Base-by-base conservation (phyloP, 1,140 invertebrate genomes). In the Arion vulgaris region DNA sequence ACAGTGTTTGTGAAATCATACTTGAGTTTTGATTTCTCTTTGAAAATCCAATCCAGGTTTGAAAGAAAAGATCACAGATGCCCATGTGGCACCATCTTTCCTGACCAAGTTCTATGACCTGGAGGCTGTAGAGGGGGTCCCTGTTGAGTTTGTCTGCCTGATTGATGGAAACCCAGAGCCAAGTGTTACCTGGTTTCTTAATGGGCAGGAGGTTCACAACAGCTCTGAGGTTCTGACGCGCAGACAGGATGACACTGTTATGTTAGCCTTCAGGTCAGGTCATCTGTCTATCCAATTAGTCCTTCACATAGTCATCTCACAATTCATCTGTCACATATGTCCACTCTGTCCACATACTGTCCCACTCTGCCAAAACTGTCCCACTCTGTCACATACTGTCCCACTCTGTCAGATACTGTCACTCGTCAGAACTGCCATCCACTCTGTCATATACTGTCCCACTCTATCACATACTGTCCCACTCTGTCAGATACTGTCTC, bases 31-130 rank as follows among this genome's bases (percentile, higher is more conserved):
- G n/a, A n/a, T n/a, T n/a, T n/a, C n/a, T n/a, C n/a, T n/a, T n/a
- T n/a, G n/a, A n/a, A n/a, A n/a, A n/a, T n/a, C n/a, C n/a, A n/a
- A 23, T 57, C 53, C 36, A 81, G 71, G 62, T 53, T 45, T 69
- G 11, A 72, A 57, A n/a, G 87, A 86, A 19, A 84, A 88, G 36
- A 49, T 86, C 32, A 86, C 86, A 26, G 86, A 88, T 28, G 86
- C 80, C 23, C 87, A 89, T 36, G 87, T 89, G 49, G 87, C 89
- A 15, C 90, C 90, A 26, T 86, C 86, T 36, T 90, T 91, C 71
- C 49, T 88, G 62, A 90, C 89, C 66, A 87, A 86, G 72, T 90
- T 90, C 75, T 89, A 89, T 68, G 89, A 91, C 73, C 86, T 89
- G 23, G 88, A 88, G 32, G 80, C 85, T 0, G 86, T 87, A 13